A percentile compares a stretch with the other conserved stretches of the same genome.
These are phyloP conservation scores for Myotis lucifugus DNA, from an alignment of 2,113 vertebrate species.

Conservation along the genomic window DNA sequence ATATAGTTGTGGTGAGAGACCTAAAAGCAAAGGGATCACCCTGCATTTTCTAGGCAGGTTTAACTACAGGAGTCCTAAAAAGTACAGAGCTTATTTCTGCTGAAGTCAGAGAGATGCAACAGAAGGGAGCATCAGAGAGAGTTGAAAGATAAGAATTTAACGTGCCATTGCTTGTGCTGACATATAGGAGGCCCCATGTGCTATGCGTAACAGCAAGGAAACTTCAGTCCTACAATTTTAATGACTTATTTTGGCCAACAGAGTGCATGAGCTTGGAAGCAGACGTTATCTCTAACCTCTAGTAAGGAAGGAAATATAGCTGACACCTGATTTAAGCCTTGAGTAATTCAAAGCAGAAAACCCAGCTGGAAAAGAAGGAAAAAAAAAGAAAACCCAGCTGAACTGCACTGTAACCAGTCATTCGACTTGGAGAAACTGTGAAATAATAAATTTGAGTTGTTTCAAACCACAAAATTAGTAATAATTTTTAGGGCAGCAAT, in stretches of 20 bases:
- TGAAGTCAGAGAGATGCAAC: neutral
- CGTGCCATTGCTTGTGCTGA: neutral
- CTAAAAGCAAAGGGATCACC: neutral
- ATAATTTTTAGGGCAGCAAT: neutral
- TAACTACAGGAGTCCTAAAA: neutral
- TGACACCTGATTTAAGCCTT: neutral
- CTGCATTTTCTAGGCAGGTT: neutral
- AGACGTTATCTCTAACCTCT: neutral
- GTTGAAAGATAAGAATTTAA: neutral
- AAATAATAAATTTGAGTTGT: neutral
- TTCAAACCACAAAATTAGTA: neutral
- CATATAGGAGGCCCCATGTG: neutral
- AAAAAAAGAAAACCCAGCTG: neutral
- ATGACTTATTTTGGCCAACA: neutral
- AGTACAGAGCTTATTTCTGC: neutral
- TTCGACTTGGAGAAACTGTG: neutral
- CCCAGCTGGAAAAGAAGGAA: neutral
- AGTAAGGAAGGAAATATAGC: neutral
- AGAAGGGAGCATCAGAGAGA: neutral
- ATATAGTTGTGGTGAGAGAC: neutral
- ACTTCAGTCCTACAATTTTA: neutral
- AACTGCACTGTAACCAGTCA: neutral
- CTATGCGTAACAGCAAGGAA: neutral
- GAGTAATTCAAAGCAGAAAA: neutral
- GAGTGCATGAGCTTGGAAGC: neutral